phyloP scores from a whole-genome alignment of 2,888 invertebrate genomes.

The Lepidocyrtinus sp. region DNA sequence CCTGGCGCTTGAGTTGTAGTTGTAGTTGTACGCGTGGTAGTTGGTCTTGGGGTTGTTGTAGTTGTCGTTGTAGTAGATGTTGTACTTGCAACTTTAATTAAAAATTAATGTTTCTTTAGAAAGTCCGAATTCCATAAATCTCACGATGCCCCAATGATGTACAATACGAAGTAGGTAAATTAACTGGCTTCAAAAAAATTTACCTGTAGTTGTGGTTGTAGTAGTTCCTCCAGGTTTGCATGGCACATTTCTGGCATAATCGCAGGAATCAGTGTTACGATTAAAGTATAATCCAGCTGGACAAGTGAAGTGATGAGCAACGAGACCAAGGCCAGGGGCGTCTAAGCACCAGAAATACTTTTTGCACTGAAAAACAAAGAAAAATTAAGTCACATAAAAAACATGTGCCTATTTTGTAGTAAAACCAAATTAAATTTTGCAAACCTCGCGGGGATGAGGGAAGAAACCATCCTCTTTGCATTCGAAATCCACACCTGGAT shows the following conservation, averaged over 20 bases:
- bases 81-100: conserved; percentile 72
- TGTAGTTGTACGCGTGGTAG: conserved; percentile 72
- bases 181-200: background rate
- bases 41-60: conserved; percentile 74
- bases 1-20: conserved; percentile 72
- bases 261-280: conserved; percentile 92
- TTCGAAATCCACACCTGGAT: conserved; percentile 81
- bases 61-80: conserved; percentile 71
- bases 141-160: background rate
- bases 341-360: conserved; percentile 96
- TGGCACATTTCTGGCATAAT: conserved; percentile 88
- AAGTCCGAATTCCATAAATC: background rate
- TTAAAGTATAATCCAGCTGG: conserved; percentile 93
- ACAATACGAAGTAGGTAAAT: no score
- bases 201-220: conserved; percentile 69
- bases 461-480: conserved; percentile 95
- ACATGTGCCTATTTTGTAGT: background rate
- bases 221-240: conserved; percentile 74
- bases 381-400: background rate
- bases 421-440: background rate
- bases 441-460: conserved; percentile 85
- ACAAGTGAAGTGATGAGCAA: conserved; percentile 94
- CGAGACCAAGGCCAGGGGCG: conserved; percentile 89
- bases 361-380: conserved; percentile 72
- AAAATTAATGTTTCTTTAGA: conserved; percentile 76